Evolutionary conservation across 2,113 vertebrate genomes (phyloP).

Genomic region (Prochilodus magdalenae): DNA sequence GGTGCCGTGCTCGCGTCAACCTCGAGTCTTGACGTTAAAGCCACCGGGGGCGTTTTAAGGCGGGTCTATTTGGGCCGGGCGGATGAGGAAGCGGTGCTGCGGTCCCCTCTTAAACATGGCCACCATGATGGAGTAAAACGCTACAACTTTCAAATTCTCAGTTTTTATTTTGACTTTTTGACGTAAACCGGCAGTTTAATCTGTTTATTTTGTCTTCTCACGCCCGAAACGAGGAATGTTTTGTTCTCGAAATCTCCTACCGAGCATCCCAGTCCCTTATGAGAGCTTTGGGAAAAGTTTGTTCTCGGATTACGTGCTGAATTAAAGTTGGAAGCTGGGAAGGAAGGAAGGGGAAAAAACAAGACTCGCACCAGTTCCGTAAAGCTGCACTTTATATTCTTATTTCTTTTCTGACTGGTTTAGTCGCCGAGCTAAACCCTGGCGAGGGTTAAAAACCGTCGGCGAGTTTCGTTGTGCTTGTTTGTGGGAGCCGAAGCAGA

Average conservation of each 20-base stretch:
- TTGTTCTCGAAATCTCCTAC: conserved; percentile 47
- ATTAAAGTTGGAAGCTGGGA: conserved; percentile 72
- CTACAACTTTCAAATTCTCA: conserved; percentile 80
- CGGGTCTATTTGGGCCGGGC: conserved; percentile 75
- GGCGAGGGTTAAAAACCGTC: no score
- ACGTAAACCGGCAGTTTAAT: conserved; percentile 25
- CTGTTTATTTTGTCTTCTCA: conserved; percentile 50
- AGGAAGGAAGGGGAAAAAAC: conserved; percentile 77
- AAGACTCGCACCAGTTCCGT: conserved; percentile 80
- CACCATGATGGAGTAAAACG: conserved; percentile 82
- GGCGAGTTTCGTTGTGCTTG: no score
- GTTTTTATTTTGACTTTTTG: conserved; percentile 53
- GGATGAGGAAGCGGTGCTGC: conserved; percentile 79
- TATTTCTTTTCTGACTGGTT: background rate
- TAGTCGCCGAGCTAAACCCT: no score
- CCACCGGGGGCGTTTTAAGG: background rate
- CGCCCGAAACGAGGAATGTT: conserved; percentile 64
- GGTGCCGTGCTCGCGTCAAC: background rate
- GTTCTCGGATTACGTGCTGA: conserved; percentile 65
- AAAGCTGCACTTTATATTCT: conserved; percentile 61
- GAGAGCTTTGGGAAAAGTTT: conserved; percentile 68
- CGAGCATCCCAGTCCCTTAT: conserved; percentile 59
- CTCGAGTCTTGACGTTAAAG: background rate
- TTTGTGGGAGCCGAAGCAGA: no score
- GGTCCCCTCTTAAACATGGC: conserved; percentile 84